Conservation (phyloP, 2,888 invertebrate species). For the Serripes groenlandicus region DNA sequence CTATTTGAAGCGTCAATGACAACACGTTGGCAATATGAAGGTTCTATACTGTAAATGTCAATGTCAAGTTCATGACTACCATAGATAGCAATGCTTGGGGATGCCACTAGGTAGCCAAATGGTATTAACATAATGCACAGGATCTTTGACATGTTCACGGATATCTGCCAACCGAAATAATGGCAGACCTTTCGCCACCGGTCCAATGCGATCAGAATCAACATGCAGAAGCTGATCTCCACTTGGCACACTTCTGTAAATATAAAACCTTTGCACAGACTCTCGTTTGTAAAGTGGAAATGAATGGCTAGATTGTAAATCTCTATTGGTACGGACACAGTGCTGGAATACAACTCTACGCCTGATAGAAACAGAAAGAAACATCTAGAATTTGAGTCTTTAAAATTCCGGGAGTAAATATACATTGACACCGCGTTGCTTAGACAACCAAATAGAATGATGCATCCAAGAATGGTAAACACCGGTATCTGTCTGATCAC, state of each 20-base stretch:
- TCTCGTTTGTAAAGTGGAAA: constrained; percentile 2
- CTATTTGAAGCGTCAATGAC: neutral
- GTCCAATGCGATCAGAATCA: constrained; percentile 3
- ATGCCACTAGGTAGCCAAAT: neutral
- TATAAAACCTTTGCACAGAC: constrained; percentile 1
- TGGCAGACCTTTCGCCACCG: constrained; percentile 22
- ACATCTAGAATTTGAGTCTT: constrained; percentile 7
- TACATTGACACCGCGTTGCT: constrained; percentile 1
- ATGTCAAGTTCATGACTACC: constrained; percentile 6
- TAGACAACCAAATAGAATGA: neutral
- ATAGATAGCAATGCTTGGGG: constrained; percentile 2
- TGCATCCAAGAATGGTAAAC: neutral
- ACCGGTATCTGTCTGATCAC: neutral
- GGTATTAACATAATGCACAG: neutral
- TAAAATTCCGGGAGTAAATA: constrained; percentile 1
- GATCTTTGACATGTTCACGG: neutral
- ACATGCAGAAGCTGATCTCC: neutral
- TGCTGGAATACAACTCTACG: constrained; percentile 10
- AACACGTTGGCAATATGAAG: no score
- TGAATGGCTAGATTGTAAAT: constrained; percentile 6
- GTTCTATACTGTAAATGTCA: no score
- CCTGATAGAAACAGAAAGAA: neutral
- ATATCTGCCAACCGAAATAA: constrained; percentile 9
- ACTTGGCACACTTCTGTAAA: constrained; percentile 12
- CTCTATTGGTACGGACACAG: constrained; percentile 4